phyloP scores from a whole-genome alignment of 2,888 invertebrate genomes.

The Hofmannophila pseudospretella region DNA sequence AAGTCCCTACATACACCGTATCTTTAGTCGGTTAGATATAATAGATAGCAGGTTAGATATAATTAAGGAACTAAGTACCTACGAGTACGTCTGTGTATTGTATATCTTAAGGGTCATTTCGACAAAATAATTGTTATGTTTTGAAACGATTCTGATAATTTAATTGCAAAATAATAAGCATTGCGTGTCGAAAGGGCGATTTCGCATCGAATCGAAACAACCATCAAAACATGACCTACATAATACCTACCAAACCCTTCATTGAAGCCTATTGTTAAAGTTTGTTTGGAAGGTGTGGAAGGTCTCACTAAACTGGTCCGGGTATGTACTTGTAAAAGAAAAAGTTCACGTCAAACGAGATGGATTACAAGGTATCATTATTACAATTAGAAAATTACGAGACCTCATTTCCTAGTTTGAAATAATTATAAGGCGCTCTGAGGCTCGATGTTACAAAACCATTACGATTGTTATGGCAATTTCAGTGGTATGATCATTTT shows the following conservation, averaged over 20 bases:
- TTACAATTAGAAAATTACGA: constrained; percentile 27
- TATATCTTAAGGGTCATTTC: constrained; percentile 7
- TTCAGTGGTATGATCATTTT: background rate
- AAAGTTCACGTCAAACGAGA: constrained; percentile 29
- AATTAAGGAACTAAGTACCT: no score
- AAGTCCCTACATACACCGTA: no score
- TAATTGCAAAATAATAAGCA: constrained; percentile 38
- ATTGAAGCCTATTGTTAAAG: background rate
- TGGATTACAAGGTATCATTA: constrained; percentile 30
- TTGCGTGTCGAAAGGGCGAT: constrained; percentile 42
- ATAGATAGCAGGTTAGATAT: no score
- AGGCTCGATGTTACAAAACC: constrained; percentile 13
- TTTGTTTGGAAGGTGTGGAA: background rate
- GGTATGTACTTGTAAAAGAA: constrained; percentile 12
- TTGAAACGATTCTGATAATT: constrained; percentile 28
- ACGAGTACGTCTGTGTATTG: no score
- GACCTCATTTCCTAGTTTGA: constrained; percentile 24
- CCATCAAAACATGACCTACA: constrained; percentile 1
- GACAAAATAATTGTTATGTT: constrained; percentile 16
- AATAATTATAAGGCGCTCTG: constrained; percentile 29
- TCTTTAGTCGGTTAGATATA: no score
- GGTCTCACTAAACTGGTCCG: constrained; percentile 9
- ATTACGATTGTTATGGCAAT: constrained; percentile 1
- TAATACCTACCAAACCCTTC: background rate
- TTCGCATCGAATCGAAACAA: constrained; percentile 20